Evolutionary conservation across 2,797 vertebrate species (phyloP).

Genomic region (Acanthopagrus latus): DNA sequence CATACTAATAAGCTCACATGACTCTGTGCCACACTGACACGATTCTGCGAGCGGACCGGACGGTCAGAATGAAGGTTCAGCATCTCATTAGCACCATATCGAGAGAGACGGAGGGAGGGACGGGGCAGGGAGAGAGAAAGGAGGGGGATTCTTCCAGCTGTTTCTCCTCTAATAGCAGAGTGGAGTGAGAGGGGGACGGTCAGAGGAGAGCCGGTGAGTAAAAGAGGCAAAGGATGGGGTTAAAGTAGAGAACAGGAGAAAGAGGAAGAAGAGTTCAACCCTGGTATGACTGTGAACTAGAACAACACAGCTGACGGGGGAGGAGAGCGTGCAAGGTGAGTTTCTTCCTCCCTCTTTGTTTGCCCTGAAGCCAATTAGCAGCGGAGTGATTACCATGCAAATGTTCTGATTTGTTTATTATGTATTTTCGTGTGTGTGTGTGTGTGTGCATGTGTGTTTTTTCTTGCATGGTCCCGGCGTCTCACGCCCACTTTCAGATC

Average conservation of each 20-base stretch:
- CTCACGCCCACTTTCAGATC: constrained; percentile 69
- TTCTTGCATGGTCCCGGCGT: constrained; percentile 29
- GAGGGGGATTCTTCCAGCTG: constrained; percentile 71
- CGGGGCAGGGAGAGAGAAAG: constrained; percentile 50
- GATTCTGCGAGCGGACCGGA: constrained; percentile 64
- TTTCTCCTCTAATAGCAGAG: constrained; percentile 67
- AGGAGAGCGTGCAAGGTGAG: constrained; percentile 68
- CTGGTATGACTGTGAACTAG: constrained; percentile 53
- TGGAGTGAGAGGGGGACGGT: constrained; percentile 51
- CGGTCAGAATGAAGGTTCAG: constrained; percentile 70
- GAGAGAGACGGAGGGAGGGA: constrained; percentile 76
- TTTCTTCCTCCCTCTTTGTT: constrained; percentile 50
- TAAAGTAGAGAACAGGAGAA: constrained; percentile 54
- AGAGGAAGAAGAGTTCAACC: constrained; percentile 38
- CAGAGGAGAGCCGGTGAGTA: constrained; percentile 33
- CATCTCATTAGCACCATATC: constrained; percentile 84
- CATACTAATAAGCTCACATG: constrained; percentile 81
- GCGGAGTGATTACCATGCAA: constrained; percentile 46
- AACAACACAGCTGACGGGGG: constrained; percentile 41
- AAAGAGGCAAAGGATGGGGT: constrained; percentile 59
- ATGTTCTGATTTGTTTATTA: constrained; percentile 42
- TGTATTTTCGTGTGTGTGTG: neutral
- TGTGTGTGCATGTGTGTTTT: neutral
- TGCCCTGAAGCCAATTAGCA: constrained; percentile 57
- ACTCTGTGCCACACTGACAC: constrained; percentile 66